Evolutionary conservation across 2,888 invertebrate species (phyloP), one percentile per base, ranked within the genome.

Genomic region (Colostygia pectinataria): DNA sequence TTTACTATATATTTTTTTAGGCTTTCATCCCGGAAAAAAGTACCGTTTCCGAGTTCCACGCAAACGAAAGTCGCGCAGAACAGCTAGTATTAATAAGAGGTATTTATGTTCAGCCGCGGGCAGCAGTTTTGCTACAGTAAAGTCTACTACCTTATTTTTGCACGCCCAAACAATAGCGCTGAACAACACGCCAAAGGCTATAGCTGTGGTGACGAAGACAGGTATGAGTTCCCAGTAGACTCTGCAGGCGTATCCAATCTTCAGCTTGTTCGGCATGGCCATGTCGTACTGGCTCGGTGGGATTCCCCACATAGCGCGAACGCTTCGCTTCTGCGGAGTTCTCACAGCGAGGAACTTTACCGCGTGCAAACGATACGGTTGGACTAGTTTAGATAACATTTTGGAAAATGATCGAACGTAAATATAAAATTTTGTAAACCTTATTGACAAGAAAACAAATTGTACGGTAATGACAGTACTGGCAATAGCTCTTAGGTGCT

Each of bases 151-250:
- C 77, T 85, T 88, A 55, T 82, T 69, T 18, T 50, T 68, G 43
- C 54, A 55, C 0, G 77, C 65, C 74, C 71, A 83, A 1, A 63
- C 27, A n/a, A 81, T 68, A 1, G 74, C 36, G 0, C 29, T 7
- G 1, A 67, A 23, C 55, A 76, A 2, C 0, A 82, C 0, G 0
- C 15, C 0, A 0, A 83, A 4, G 0, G 72, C 56, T 2, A 71
- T 14, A 5, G 38, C 46, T 0, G 80, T 81, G 1, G 58, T 42
- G 0, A 74, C 0, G 31, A 86, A 68, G 20, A 89, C 51, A 0
- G 89, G 89, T 10, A 81, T 77, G 0, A 64, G 74, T 60, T 89
- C 89, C 84, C 84, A 88, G 56, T 84, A 74, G 1, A 58, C 66
- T 5, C 27, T 64, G 14, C 82, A 9, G 0, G 64, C 74, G 36